Evolutionary conservation across 2,888 invertebrate species (phyloP).

Genomic region (Isoperla grammatica): DNA sequence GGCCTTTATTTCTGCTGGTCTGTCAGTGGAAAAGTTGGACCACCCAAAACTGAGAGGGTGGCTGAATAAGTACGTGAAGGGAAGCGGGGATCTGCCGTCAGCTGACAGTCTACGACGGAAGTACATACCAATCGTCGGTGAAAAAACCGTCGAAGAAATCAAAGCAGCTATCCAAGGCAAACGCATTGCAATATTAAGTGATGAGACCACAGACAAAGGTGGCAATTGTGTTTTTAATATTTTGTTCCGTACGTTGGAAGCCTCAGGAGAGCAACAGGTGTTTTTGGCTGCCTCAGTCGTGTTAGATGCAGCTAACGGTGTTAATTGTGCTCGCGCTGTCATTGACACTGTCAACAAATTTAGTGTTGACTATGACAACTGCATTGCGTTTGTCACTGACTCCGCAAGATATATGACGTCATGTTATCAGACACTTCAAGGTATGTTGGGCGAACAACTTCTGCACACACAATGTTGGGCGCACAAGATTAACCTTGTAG

Average conservation of each 20-base stretch:
- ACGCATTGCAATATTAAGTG: not conserved
- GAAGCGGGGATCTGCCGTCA: slow-evolving; percentile 16
- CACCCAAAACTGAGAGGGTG: not conserved
- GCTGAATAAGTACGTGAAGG: not conserved
- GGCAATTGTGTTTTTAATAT: slow-evolving; percentile 19
- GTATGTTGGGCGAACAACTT: not conserved
- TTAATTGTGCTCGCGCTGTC: slow-evolving; percentile 11
- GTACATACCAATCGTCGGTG: slow-evolving; percentile 8
- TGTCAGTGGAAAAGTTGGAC: not conserved
- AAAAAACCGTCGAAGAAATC: not conserved
- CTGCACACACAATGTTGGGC: slow-evolving; percentile 18
- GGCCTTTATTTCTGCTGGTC: slow-evolving; percentile 1
- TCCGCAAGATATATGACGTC: slow-evolving; percentile 17
- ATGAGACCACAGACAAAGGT: slow-evolving; percentile 19
- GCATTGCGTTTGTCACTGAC: slow-evolving; percentile 14
- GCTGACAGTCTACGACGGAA: slow-evolving; percentile 10
- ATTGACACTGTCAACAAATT: slow-evolving; percentile 8
- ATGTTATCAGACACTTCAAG: not conserved
- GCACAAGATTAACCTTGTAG: slow-evolving; percentile 12
- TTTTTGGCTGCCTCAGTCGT: not conserved
- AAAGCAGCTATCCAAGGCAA: not conserved
- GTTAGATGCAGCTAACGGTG: slow-evolving; percentile 12
- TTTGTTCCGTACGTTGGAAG: slow-evolving; percentile 1
- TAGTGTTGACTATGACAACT: not conserved
- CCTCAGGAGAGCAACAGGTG: not conserved